Evolutionary conservation across 1,140 invertebrate genomes (phyloP).

Genomic region (Zaprionus camerounensis): DNA sequence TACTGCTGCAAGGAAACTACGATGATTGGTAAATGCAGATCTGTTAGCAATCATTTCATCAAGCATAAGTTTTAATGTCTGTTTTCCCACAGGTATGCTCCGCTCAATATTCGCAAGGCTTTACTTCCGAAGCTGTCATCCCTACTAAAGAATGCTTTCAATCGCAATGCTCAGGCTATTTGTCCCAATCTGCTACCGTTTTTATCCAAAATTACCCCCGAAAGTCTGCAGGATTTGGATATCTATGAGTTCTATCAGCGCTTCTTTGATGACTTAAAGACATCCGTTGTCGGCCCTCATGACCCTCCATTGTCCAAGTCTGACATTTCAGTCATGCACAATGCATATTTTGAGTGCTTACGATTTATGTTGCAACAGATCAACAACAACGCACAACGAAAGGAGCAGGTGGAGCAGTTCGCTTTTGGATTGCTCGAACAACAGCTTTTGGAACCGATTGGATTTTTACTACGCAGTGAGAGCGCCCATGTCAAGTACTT

Average conservation of each 20-base stretch:
- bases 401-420: slow-evolving; percentile 33
- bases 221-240: slow-evolving; percentile 82
- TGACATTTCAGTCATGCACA: slow-evolving; percentile 87
- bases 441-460: slow-evolving; percentile 85
- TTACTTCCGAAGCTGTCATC: slow-evolving; percentile 89
- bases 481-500: slow-evolving; percentile 83
- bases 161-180: slow-evolving; percentile 89
- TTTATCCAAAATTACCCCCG: slow-evolving; percentile 87
- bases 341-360: slow-evolving; percentile 89
- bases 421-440: slow-evolving; percentile 72
- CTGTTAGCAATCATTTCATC: background rate
- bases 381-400: slow-evolving; percentile 45
- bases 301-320: slow-evolving; percentile 80
- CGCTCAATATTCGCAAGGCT: slow-evolving; percentile 89
- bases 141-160: slow-evolving; percentile 88
- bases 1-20: slow-evolving; percentile 70
- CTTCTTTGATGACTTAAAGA: slow-evolving; percentile 88
- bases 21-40: slow-evolving; percentile 64
- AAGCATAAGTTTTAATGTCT: background rate
- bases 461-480: slow-evolving; percentile 84
- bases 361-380: slow-evolving; percentile 86
- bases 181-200: slow-evolving; percentile 91
- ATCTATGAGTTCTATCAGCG: slow-evolving; percentile 87
- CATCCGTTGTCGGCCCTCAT: slow-evolving; percentile 37
- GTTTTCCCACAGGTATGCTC: slow-evolving; percentile 86